A percentile compares a stretch with the other conserved stretches of the same genome.
Conservation (phyloP, 2,113 vertebrate genomes). For the Rhineura floridana region DNA sequence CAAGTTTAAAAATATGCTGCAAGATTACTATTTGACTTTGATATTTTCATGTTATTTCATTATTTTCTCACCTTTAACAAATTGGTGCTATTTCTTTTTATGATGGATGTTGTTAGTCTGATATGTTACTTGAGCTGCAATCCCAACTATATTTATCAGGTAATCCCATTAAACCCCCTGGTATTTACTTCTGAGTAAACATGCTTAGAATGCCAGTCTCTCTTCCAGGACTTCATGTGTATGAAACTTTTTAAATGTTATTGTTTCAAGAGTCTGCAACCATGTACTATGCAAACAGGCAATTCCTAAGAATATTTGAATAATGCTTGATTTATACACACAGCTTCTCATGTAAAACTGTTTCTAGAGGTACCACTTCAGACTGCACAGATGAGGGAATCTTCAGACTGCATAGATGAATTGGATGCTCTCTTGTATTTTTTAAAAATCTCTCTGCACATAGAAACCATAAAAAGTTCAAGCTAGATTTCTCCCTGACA, state of each 20-base stretch:
- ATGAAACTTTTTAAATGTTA: not conserved
- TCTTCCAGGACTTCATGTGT: not conserved
- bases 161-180: not conserved
- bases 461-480: no score
- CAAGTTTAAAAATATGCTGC: not conserved
- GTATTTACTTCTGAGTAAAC: not conserved
- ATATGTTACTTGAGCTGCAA: not conserved
- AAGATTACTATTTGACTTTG: not conserved
- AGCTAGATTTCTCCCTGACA: not conserved
- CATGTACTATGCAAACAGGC: not conserved
- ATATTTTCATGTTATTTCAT: not conserved
- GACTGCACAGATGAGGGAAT: not conserved
- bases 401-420: no score
- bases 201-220: not conserved
- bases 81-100: not conserved
- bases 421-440: not conserved
- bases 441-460: not conserved
- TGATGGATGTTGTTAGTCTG: not conserved
- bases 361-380: not conserved
- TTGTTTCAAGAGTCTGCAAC: not conserved
- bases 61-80: constrained; percentile 1
- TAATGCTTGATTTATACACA: not conserved
- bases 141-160: not conserved
- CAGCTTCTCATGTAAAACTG: not conserved
- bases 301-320: not conserved